Evolutionary conservation across 2,888 invertebrate genomes (phyloP).

Genomic region (Agonum fuliginosum): DNA sequence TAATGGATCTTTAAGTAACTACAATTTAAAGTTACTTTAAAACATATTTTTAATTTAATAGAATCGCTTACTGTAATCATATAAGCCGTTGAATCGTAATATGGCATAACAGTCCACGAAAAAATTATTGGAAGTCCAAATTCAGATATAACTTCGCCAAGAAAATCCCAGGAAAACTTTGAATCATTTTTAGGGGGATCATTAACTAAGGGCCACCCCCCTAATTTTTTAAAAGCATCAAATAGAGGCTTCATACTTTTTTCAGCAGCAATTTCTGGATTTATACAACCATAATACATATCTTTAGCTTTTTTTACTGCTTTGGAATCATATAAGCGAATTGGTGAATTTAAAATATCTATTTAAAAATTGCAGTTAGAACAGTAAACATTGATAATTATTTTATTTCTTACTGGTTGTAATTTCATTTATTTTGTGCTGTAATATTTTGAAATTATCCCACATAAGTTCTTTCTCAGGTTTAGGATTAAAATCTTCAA

Average conservation of each 20-base stretch:
- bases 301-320: slow-evolving; percentile 70
- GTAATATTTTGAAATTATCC: slow-evolving; percentile 72
- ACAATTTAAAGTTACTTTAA: slow-evolving; percentile 3
- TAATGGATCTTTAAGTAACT: slow-evolving; percentile 64
- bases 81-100: slow-evolving; percentile 67
- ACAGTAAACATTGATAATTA: not conserved
- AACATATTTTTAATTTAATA: not conserved
- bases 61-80: slow-evolving; percentile 68
- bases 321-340: slow-evolving; percentile 65
- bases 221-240: slow-evolving; percentile 66
- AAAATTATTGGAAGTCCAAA: slow-evolving; percentile 71
- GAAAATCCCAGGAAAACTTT: slow-evolving; percentile 68
- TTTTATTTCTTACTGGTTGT: slow-evolving; percentile 67
- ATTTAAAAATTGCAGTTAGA: not conserved
- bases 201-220: slow-evolving; percentile 70
- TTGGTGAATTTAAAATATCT: slow-evolving; percentile 31
- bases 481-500: slow-evolving; percentile 70
- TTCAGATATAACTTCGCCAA: slow-evolving; percentile 68
- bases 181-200: slow-evolving; percentile 47
- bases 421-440: slow-evolving; percentile 68
- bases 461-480: slow-evolving; percentile 67
- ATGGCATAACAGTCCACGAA: slow-evolving; percentile 67
- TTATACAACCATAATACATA: slow-evolving; percentile 69
- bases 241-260: slow-evolving; percentile 67
- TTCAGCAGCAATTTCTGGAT: slow-evolving; percentile 65